These are phyloP conservation scores for Dryomyza anilis DNA, from an alignment of 2,888 invertebrate genomes.

Conservation along the genomic window DNA sequence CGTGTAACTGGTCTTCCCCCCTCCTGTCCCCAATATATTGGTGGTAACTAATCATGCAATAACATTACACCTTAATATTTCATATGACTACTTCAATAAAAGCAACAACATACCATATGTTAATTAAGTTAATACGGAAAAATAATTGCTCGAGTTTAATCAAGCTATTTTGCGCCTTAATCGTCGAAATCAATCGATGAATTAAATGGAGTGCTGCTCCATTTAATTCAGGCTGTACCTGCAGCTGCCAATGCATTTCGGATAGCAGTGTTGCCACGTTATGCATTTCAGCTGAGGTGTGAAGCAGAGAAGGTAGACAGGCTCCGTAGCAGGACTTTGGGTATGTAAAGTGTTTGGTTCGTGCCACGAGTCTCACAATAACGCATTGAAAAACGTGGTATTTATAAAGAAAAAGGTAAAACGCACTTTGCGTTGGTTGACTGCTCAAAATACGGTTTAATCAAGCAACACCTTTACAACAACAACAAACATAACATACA, in stretches of 20 bases:
- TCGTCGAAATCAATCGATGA: constrained; percentile 24
- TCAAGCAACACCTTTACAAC: not conserved
- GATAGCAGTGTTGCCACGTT: not conserved
- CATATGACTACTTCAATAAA: too few species aligned
- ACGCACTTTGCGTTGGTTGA: too few species aligned
- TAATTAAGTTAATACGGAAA: constrained; percentile 26
- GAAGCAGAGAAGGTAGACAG: not conserved
- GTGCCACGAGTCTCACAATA: too few species aligned
- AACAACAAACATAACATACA: not conserved
- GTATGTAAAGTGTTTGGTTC: too few species aligned
- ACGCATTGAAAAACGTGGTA: too few species aligned
- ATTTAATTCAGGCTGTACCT: not conserved
- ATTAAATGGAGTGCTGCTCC: constrained; percentile 3
- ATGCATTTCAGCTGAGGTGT: not conserved
- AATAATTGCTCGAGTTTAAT: constrained; percentile 18
- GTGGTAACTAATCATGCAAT: too few species aligned
- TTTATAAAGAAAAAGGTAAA: too few species aligned
- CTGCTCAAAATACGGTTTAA: too few species aligned
- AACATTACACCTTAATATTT: too few species aligned
- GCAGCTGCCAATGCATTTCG: not conserved
- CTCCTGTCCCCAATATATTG: too few species aligned
- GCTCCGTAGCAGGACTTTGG: not conserved
- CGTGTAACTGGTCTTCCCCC: too few species aligned
- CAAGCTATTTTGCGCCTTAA: constrained; percentile 14
- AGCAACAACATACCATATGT: constrained; percentile 12